These are phyloP conservation scores for Pandion haliaetus DNA, from an alignment of 2,113 vertebrate genomes.

Conservation along the genomic window DNA sequence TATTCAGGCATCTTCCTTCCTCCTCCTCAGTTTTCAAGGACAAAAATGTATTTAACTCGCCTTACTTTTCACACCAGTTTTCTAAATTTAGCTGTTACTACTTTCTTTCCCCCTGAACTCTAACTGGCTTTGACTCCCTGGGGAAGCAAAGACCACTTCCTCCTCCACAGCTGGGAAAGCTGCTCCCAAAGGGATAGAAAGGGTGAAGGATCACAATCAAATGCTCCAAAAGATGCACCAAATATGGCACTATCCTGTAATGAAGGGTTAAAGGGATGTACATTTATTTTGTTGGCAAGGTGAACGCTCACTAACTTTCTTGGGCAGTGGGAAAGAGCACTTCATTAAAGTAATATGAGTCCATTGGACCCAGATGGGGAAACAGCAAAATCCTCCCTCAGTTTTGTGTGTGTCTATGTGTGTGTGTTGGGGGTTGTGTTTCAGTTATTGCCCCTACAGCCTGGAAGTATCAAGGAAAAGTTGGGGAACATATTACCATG, in stretches of 20 bases:
- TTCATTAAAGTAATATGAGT: background rate
- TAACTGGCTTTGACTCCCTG: conserved; percentile 24
- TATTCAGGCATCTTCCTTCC: conserved; percentile 32
- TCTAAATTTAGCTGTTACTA: conserved; percentile 53
- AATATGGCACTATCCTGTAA: background rate
- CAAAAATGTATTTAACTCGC: conserved; percentile 16
- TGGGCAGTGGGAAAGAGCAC: background rate
- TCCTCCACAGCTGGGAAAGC: conserved; percentile 61
- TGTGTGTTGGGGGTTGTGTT: background rate
- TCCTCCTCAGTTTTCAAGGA: conserved; percentile 20
- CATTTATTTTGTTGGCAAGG: conserved; percentile 18
- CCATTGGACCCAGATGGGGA: background rate
- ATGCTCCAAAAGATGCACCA: conserved; percentile 15
- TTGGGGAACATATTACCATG: background rate
- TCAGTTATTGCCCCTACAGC: background rate
- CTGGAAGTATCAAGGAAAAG: background rate
- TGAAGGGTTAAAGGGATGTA: background rate
- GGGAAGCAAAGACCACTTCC: conserved; percentile 57
- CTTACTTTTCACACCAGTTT: conserved; percentile 58
- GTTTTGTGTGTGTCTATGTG: too few relatives aligned
- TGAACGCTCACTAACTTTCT: background rate
- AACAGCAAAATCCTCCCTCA: background rate
- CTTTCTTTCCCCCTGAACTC: conserved; percentile 62
- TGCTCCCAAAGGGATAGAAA: conserved; percentile 37
- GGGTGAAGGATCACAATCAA: conserved; percentile 30